phyloP scores from a whole-genome alignment of 1,140 invertebrate species.

The Drosophila ironensis region DNA sequence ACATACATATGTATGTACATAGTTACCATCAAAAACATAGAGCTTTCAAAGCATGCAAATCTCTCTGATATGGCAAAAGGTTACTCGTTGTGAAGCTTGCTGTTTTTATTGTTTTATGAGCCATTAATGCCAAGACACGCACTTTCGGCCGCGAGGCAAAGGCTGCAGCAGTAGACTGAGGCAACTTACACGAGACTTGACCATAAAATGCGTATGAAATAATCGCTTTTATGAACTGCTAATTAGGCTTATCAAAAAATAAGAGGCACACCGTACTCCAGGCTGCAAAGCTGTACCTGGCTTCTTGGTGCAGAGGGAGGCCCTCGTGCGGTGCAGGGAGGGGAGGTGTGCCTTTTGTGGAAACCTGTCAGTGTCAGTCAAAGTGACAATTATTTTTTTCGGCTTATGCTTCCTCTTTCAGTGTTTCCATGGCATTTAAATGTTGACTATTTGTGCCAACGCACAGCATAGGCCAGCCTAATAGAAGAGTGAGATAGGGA shows the following conservation, averaged over 20 bases:
- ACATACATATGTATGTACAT: too few relatives aligned
- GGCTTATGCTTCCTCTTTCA: constrained; percentile 8
- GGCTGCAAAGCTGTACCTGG: constrained; percentile 4
- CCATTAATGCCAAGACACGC: constrained; percentile 24
- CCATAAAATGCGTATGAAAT: constrained; percentile 42
- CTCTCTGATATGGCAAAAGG: background rate
- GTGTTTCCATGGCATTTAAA: constrained; percentile 20
- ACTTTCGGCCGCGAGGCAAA: constrained; percentile 1
- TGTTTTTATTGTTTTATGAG: constrained; percentile 9
- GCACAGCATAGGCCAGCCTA: constrained; percentile 23
- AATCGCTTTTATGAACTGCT: constrained; percentile 43
- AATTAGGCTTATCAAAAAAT: constrained; percentile 37
- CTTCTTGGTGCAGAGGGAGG: background rate
- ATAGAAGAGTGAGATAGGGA: constrained; percentile 11
- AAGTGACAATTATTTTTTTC: constrained; percentile 27
- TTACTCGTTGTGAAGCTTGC: background rate
- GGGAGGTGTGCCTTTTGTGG: constrained; percentile 8
- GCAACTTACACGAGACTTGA: constrained; percentile 23
- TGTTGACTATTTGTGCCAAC: constrained; percentile 19
- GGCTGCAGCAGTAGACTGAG: constrained; percentile 13
- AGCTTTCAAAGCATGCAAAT: background rate
- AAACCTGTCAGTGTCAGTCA: constrained; percentile 38
- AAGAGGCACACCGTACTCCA: background rate
- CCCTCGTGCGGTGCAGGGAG: background rate
- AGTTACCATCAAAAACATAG: too few relatives aligned